These are phyloP conservation scores for Toxotes chatareus DNA, from an alignment of 2,113 vertebrate genomes.

Conservation along the genomic window DNA sequence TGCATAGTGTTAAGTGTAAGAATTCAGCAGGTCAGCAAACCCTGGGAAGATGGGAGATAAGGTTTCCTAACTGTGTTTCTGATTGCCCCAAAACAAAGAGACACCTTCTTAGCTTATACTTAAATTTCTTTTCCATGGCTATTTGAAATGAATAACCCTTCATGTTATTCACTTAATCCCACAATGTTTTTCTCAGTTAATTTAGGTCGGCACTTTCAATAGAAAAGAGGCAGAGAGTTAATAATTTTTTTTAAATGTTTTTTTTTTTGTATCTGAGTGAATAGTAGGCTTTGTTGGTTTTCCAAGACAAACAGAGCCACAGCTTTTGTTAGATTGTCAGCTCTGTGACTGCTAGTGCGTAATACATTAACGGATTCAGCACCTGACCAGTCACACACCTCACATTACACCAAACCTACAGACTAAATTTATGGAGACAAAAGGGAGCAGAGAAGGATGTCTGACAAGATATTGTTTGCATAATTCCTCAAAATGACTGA, in stretches of 20 bases:
- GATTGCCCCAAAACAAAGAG: slow-evolving; percentile 15
- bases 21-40: slow-evolving; percentile 60
- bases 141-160: background rate
- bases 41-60: slow-evolving; percentile 20
- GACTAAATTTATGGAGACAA: background rate
- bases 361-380: background rate
- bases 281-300: background rate
- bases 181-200: background rate
- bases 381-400: background rate
- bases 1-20: slow-evolving; percentile 35
- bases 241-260: too few relatives aligned
- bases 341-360: background rate
- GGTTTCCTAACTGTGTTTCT: slow-evolving; percentile 33
- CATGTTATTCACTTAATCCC: background rate
- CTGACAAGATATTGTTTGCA: background rate
- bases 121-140: background rate
- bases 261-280: too few relatives aligned
- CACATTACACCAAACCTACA: background rate
- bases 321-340: background rate
- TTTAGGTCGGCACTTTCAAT: background rate
- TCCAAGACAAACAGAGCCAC: background rate
- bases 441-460: too few relatives aligned
- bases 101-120: background rate
- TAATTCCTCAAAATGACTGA: background rate
- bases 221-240: background rate